Conservation (phyloP, 2,888 invertebrate genomes). For the Acheta domesticus region DNA sequence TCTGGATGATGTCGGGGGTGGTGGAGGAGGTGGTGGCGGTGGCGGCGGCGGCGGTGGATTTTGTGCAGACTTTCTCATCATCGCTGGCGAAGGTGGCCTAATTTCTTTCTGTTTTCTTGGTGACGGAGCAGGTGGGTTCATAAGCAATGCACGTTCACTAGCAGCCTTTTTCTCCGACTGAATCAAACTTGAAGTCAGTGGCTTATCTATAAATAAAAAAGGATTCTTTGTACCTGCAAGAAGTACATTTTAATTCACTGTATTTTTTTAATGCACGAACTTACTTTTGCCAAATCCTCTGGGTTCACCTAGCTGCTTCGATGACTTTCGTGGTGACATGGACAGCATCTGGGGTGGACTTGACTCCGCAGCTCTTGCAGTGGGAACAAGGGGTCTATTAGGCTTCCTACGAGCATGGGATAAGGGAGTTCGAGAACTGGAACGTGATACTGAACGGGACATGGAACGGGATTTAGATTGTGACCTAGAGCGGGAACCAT, state of each 20-base stretch:
- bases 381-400: slow-evolving; percentile 31
- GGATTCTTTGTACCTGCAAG: neutral
- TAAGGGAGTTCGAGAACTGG: slow-evolving; percentile 34
- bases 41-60: slow-evolving; percentile 56
- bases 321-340: slow-evolving; percentile 23
- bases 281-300: slow-evolving; percentile 25
- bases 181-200: slow-evolving; percentile 27
- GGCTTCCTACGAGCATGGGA: slow-evolving; percentile 32
- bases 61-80: slow-evolving; percentile 55
- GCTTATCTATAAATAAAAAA: slow-evolving; percentile 26
- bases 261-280: neutral
- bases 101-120: slow-evolving; percentile 46
- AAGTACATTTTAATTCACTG: too few species aligned
- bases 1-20: too few species aligned
- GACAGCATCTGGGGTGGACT: too few species aligned
- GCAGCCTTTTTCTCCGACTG: slow-evolving; percentile 48
- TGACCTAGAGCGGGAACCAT: slow-evolving; percentile 50
- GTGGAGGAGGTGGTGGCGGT: slow-evolving; percentile 39
- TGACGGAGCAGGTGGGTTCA: slow-evolving; percentile 72
- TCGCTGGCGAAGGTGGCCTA: slow-evolving; percentile 42
- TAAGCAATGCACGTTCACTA: slow-evolving; percentile 61
- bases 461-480: slow-evolving; percentile 45
- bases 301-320: slow-evolving; percentile 20
- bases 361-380: slow-evolving; percentile 12
- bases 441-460: slow-evolving; percentile 40